Base-by-base conservation (phyloP, 1,140 invertebrate species). In the Glomeris maerens region DNA sequence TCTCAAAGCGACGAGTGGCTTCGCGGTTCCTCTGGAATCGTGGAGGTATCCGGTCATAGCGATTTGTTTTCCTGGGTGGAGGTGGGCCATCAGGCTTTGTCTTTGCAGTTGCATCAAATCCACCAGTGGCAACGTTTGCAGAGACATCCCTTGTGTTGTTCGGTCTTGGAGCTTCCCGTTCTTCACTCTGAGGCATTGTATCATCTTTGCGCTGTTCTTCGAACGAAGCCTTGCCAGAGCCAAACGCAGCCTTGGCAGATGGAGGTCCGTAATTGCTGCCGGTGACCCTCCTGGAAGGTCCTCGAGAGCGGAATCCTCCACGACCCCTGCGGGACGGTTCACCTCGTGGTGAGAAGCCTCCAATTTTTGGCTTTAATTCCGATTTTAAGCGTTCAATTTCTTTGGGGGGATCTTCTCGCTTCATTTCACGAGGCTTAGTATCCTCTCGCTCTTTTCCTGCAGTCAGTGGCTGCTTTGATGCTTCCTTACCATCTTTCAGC, bases 311-410 rank as follows among this genome's bases (percentile, higher is more conserved):
- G 54, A 69, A 75, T 31, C 48, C 39, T 47, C 81, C 81, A 39
- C 82, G 71, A 25, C 83, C 83, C 27, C 81, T 75, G 47, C 83
- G 69, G 2, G 84, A 87, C 0, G 84, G 84, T 62, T 88, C 84
- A 2, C 84, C 84, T 14, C 83, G 74, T 0, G 83, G 84, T 10
- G 81, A 78, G 67, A 86, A 85, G 45, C 75, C 77, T 2, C 69
- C 55, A 48, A 13, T 50, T 50, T 27, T 57, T 42, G 29, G 53
- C 50, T 54, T 53, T 49, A 2, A 21, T n/a, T 48, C 45, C 47
- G 40, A n/a, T n/a, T n/a, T n/a, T n/a, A n/a, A n/a, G n/a, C n/a
- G n/a, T n/a, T n/a, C n/a, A n/a, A n/a, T n/a, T n/a, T n/a, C n/a
- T n/a, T n/a, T n/a, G n/a, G n/a, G n/a, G n/a, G 49, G 52, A 40